These are phyloP conservation scores for Mesoclemmys tuberculata DNA, from an alignment of 2,113 vertebrate genomes.

Conservation along the genomic window DNA sequence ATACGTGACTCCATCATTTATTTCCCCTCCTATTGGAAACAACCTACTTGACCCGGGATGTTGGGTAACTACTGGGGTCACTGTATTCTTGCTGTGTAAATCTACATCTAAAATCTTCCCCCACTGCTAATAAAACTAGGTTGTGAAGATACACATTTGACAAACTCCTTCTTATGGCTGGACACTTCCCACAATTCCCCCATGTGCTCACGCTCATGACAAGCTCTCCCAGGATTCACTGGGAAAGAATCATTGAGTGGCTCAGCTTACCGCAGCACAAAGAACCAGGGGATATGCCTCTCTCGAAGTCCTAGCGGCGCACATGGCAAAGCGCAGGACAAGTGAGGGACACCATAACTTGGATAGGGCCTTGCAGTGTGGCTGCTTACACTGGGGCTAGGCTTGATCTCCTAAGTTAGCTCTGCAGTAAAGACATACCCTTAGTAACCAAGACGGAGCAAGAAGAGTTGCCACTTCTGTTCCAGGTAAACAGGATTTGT, in stretches of 20 bases:
- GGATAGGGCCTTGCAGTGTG: not conserved
- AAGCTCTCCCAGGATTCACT: not conserved
- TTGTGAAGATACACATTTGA: not conserved
- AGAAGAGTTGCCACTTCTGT: not conserved
- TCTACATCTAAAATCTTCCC: not conserved
- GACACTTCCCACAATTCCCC: not conserved
- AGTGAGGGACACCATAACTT: not conserved
- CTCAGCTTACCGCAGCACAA: not conserved
- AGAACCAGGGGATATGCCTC: not conserved
- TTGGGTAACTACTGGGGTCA: not conserved
- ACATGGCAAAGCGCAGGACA: not conserved
- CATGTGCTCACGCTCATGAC: not conserved
- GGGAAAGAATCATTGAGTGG: not conserved
- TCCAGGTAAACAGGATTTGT: not conserved
- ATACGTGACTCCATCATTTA: not conserved
- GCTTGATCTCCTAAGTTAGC: not conserved
- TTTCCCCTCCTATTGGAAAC: not conserved
- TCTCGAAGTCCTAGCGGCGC: not conserved
- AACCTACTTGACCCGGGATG: not conserved
- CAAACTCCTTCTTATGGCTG: slow-evolving; percentile 22
- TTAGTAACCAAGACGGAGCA: not conserved
- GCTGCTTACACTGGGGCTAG: not conserved
- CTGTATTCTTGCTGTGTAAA: not conserved
- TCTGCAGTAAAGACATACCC: not conserved
- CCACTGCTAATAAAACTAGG: not conserved